Evolutionary conservation across 2,797 vertebrate genomes (phyloP).

Genomic region (Tenualosa thibaudeaui): DNA sequence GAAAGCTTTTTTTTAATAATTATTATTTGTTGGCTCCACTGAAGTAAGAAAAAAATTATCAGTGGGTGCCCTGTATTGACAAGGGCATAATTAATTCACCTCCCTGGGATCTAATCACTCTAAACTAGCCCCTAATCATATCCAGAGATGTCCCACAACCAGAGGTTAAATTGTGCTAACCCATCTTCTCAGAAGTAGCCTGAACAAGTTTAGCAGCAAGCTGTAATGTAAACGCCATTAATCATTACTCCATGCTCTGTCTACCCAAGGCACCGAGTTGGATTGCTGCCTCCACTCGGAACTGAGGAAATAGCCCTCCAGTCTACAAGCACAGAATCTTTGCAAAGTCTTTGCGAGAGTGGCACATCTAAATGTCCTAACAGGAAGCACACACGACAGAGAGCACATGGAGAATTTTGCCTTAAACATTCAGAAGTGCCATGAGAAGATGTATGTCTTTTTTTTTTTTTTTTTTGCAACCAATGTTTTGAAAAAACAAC

Average conservation of each 20-base stretch:
- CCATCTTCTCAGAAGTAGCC: slow-evolving; percentile 59
- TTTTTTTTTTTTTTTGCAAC: neutral
- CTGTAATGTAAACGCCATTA: slow-evolving; percentile 67
- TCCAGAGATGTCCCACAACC: slow-evolving; percentile 37
- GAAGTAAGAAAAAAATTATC: slow-evolving; percentile 56
- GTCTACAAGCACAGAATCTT: neutral
- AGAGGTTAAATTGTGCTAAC: slow-evolving; percentile 71
- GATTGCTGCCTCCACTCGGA: slow-evolving; percentile 31
- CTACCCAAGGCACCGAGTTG: slow-evolving; percentile 27
- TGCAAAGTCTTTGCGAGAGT: neutral
- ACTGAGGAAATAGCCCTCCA: neutral
- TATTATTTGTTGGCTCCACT: neutral
- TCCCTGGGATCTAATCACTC: slow-evolving; percentile 62
- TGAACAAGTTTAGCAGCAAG: slow-evolving; percentile 62
- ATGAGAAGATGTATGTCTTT: slow-evolving; percentile 14
- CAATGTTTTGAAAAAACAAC: neutral
- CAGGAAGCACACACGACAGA: neutral
- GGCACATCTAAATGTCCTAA: neutral
- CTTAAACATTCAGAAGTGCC: neutral
- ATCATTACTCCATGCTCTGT: slow-evolving; percentile 59
- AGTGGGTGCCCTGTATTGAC: slow-evolving; percentile 60
- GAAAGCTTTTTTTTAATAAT: neutral
- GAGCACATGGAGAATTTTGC: neutral
- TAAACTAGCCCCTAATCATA: slow-evolving; percentile 44
- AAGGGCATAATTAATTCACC: slow-evolving; percentile 74